Conservation (phyloP, 1,140 invertebrate genomes). For the Trichonephila clavata region DNA sequence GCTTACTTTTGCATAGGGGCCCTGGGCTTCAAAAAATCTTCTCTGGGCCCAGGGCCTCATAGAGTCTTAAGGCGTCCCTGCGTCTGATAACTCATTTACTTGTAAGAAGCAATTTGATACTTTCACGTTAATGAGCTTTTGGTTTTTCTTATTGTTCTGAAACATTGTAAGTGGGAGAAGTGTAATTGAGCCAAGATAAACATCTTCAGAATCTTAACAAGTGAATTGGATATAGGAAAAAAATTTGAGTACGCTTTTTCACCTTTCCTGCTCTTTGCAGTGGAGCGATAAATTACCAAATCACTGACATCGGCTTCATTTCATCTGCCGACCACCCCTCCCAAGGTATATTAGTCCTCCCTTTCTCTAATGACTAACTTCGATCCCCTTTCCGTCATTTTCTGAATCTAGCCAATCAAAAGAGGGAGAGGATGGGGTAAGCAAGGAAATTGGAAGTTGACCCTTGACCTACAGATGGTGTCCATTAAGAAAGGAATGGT, state of each 20-base stretch:
- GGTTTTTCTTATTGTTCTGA: too few species aligned
- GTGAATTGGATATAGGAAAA: not conserved
- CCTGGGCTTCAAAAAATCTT: too few species aligned
- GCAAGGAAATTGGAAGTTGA: constrained; percentile 64
- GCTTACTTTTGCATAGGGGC: too few species aligned
- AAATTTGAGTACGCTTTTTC: not conserved
- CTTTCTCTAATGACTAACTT: constrained; percentile 57
- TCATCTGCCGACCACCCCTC: constrained; percentile 25
- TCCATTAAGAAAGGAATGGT: constrained; percentile 48
- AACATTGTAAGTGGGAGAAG: not conserved
- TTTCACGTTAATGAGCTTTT: too few species aligned
- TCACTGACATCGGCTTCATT: constrained; percentile 19
- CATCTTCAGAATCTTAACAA: not conserved
- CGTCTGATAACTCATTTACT: too few species aligned
- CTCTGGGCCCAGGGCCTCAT: too few species aligned
- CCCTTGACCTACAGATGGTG: constrained; percentile 57
- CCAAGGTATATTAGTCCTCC: constrained; percentile 50
- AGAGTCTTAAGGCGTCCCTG: too few species aligned
- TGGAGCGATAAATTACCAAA: constrained; percentile 46
- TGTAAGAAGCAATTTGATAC: too few species aligned
- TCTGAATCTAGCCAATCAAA: constrained; percentile 62
- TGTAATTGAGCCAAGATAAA: not conserved
- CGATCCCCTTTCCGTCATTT: constrained; percentile 58
- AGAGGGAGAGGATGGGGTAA: not conserved
- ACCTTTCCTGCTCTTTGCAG: constrained; percentile 9